These are phyloP conservation scores for Indicator maculatus DNA, from an alignment of 2,113 vertebrate species.

Conservation along the genomic window DNA sequence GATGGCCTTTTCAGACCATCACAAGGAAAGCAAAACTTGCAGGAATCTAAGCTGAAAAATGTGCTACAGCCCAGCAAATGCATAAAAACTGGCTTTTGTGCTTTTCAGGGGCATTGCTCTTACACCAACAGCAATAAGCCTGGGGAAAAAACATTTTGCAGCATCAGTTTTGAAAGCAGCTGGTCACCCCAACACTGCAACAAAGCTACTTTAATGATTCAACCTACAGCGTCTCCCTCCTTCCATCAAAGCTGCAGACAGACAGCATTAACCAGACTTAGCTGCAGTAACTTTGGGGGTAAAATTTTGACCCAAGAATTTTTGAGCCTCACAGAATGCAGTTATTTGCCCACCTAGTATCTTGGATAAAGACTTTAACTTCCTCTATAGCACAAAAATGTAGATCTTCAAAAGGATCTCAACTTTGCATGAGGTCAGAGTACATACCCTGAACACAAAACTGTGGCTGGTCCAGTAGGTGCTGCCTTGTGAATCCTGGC, in stretches of 20 bases:
- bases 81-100: not conserved
- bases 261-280: not conserved
- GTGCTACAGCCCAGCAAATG: not conserved
- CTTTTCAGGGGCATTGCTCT: not conserved
- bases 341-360: not conserved
- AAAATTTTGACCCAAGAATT: not conserved
- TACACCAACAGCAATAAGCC: not conserved
- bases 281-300: not conserved
- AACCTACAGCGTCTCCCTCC: not conserved
- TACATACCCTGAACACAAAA: not conserved
- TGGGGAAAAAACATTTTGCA: not conserved
- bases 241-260: not conserved
- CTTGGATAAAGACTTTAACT: not conserved
- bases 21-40: not conserved
- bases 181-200: not conserved
- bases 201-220: not conserved
- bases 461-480: accelerated
- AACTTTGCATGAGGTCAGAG: not conserved
- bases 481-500: not conserved
- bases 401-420: not conserved
- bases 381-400: not conserved
- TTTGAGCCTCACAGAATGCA: not conserved
- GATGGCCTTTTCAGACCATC: not conserved
- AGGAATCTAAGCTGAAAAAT: not conserved
- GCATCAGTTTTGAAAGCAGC: not conserved